Percentiles rank a stretch among this genome's conserved stretches.
Conservation (phyloP, 2,888 invertebrate genomes). For the Agrotis ipsilon region DNA sequence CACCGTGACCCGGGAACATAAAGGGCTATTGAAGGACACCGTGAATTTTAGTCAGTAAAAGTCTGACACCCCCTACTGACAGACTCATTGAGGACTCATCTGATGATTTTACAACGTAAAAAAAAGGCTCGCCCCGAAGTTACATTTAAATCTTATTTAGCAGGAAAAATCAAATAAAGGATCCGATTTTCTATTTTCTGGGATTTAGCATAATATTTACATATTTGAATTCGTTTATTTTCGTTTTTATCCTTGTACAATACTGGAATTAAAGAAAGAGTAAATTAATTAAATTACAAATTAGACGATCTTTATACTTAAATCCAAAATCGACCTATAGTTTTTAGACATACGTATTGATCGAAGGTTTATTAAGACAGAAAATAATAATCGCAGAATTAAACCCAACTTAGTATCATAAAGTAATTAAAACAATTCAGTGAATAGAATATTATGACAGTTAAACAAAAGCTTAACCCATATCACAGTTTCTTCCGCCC, state of each 20-base stretch:
- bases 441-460: not conserved
- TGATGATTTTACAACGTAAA: no score
- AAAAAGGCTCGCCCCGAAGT: slow-evolving; percentile 39
- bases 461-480: slow-evolving; percentile 8
- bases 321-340: no score
- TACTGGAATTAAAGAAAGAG: not conserved
- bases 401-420: not conserved
- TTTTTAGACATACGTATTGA: no score
- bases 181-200: slow-evolving; percentile 31
- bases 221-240: slow-evolving; percentile 28
- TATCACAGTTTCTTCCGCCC: not conserved
- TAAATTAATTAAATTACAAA: slow-evolving; percentile 8
- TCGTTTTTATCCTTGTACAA: not conserved
- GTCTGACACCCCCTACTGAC: no score
- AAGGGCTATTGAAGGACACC: no score
- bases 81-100: no score
- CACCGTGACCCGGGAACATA: no score
- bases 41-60: no score
- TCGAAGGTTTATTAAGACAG: no score
- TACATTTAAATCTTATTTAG: slow-evolving; percentile 64
- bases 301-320: not conserved
- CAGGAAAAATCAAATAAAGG: slow-evolving; percentile 52
- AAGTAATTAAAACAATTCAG: not conserved
- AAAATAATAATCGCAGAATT: not conserved
- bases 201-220: slow-evolving; percentile 54